Base-by-base conservation (phyloP, 2,797 vertebrate genomes). In the Labeo calbasu region DNA sequence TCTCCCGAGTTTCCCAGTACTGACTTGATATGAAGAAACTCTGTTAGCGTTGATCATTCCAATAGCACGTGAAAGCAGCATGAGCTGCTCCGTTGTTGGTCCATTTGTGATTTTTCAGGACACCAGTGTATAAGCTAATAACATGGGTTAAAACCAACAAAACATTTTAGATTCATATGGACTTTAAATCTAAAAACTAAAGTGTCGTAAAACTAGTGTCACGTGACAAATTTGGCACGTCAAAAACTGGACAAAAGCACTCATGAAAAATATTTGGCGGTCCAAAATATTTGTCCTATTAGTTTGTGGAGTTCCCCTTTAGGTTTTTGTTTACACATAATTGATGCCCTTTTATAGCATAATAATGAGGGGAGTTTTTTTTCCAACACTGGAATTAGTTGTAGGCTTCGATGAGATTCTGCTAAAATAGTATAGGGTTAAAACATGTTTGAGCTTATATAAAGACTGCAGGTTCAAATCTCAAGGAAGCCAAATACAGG, bases 291-390 rank as follows among this genome's bases (percentile, higher is more conserved):
- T 43, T 46, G 46, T 61, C 19, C 15, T 53, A 5, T 13, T 72
- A 25, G 28, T 66, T 65, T 6, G 1, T 73, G 57, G 57, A 82
- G 57, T 82, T 75, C 59, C 80, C 46, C 46, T 68, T 83, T 43
- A 57, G 72, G 59, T 55, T 68, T 4, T 83, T 77, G 32, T 68
- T 76, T 68, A 17, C 11, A 32, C 10, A 55, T 46, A 77, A 32
- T n/a, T 66, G 7, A 77, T 68, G 32, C 59, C 28, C 4, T 69
- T 77, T 66, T 53, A 19, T 28, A 55, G 66, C 15, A 76, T 69
- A 59, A 32, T 70, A 66, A 53, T 43, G 70, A 51, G 2, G 48
- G n/a, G 25, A 68, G 12, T 59, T 61, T 50, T 25, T 50, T 25
- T 21, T 61, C n/a, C 68, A 59, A 15, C 25, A 15, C 2, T 36